Evolutionary conservation across 1,140 invertebrate genomes (phyloP).

Genomic region (Halyomorpha halys): DNA sequence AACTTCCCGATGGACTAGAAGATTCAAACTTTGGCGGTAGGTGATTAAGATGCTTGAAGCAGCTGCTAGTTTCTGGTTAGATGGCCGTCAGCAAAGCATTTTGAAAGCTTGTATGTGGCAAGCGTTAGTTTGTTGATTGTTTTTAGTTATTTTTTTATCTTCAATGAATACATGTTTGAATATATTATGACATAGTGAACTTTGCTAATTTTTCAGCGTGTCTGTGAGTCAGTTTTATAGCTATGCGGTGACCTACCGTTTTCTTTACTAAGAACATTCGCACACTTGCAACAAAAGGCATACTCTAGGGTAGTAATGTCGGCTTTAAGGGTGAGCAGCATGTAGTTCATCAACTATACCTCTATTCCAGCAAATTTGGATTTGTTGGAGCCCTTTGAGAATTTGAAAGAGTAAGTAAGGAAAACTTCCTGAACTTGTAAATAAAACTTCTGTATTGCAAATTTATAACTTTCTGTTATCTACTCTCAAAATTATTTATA

Average conservation of each 20-base stretch:
- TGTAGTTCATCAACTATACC: slow-evolving; percentile 1
- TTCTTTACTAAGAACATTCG: neutral
- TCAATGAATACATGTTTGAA: neutral
- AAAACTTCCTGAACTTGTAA: too few species aligned
- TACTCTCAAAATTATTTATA: too few species aligned
- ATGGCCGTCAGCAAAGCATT: slow-evolving; percentile 22
- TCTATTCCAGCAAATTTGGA: slow-evolving; percentile 1
- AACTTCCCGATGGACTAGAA: neutral
- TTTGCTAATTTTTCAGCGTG: neutral
- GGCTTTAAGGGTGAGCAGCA: slow-evolving; percentile 5
- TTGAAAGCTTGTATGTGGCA: slow-evolving; percentile 23
- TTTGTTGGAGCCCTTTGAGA: neutral
- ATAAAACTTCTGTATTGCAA: too few species aligned
- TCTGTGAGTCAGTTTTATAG: neutral
- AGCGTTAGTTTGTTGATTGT: slow-evolving; percentile 4
- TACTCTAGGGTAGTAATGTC: slow-evolving; percentile 8
- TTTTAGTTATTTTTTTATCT: neutral
- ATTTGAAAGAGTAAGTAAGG: slow-evolving; percentile 4
- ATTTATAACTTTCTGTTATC: too few species aligned
- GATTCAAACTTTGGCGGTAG: slow-evolving; percentile 18
- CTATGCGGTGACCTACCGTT: slow-evolving; percentile 13
- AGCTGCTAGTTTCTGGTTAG: slow-evolving; percentile 17
- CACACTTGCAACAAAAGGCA: slow-evolving; percentile 11
- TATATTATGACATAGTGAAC: neutral
- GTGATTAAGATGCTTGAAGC: slow-evolving; percentile 6